A percentile compares a stretch with the other conserved stretches of the same genome.
phyloP scores from a whole-genome alignment of 2,113 vertebrate species.

The Sylvietta virens region DNA sequence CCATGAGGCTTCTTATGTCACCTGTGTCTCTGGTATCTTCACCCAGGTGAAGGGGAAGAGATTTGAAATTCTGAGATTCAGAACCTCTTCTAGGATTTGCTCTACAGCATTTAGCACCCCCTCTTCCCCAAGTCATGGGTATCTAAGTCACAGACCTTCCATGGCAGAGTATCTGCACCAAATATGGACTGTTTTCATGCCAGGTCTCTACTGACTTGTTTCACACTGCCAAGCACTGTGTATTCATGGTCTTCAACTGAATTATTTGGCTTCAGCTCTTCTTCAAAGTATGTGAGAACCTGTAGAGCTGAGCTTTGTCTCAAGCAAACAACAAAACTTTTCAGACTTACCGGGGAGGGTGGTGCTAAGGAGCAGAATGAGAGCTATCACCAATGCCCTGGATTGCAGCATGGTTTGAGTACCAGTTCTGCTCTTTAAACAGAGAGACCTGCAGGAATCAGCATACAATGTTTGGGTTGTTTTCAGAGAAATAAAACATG shows the following conservation, averaged over 20 bases:
- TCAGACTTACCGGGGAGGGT: constrained; percentile 36
- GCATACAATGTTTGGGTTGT: background rate
- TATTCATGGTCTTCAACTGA: background rate
- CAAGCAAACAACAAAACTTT: background rate
- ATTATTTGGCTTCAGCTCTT: background rate
- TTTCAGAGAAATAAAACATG: background rate
- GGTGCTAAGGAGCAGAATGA: constrained; percentile 51
- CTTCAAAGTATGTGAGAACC: background rate
- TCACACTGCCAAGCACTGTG: fast-evolving
- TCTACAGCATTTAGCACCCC: background rate
- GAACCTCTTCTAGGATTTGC: background rate
- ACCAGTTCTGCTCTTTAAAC: background rate
- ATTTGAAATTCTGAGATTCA: background rate
- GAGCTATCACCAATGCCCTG: constrained; percentile 42
- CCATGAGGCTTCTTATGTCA: background rate
- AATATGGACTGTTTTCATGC: background rate
- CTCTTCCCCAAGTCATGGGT: background rate
- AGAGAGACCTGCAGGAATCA: background rate
- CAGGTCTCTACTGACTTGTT: background rate
- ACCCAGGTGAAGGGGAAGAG: background rate
- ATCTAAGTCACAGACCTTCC: background rate
- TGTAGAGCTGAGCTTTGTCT: background rate
- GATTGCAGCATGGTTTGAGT: constrained; percentile 50
- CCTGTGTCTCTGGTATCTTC: background rate
- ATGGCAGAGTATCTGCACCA: background rate